A percentile compares a stretch with the other conserved stretches of the same genome.
Evolutionary conservation across 2,113 vertebrate genomes (phyloP).

Genomic region (Spea multiplicata): DNA sequence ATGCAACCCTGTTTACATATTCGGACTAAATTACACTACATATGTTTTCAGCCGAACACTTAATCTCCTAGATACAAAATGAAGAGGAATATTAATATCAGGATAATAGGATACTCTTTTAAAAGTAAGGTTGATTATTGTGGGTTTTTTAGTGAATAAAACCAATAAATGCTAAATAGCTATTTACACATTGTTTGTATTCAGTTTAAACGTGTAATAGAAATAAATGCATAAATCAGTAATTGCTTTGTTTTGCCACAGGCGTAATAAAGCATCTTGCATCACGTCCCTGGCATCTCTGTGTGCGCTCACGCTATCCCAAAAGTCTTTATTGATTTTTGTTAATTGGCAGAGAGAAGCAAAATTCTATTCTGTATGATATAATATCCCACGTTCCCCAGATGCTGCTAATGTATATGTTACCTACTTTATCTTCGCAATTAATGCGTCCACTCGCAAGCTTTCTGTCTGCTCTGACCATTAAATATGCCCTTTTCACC

Average conservation of each 20-base stretch:
- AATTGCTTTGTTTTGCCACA: neutral
- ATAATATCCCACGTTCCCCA: neutral
- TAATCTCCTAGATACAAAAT: neutral
- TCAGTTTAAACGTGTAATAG: neutral
- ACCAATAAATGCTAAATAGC: constrained; percentile 19
- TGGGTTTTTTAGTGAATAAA: neutral
- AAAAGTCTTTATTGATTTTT: constrained; percentile 3
- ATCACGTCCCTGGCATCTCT: neutral
- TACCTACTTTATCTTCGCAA: neutral
- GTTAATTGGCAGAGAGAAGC: constrained; percentile 15
- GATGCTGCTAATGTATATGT: neutral
- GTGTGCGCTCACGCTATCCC: neutral
- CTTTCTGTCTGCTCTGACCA: neutral
- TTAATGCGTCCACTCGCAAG: neutral
- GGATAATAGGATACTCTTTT: neutral
- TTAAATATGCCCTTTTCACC: neutral
- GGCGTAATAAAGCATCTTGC: constrained; percentile 1
- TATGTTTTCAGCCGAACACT: neutral
- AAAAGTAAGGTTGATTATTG: constrained; percentile 3
- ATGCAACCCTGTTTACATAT: no score
- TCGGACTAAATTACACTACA: no score
- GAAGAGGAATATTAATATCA: neutral
- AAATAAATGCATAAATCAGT: neutral
- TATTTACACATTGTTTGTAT: neutral
- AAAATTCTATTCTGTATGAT: neutral